Conservation (phyloP, 2,888 invertebrate genomes). For the Protophormia terraenovae region DNA sequence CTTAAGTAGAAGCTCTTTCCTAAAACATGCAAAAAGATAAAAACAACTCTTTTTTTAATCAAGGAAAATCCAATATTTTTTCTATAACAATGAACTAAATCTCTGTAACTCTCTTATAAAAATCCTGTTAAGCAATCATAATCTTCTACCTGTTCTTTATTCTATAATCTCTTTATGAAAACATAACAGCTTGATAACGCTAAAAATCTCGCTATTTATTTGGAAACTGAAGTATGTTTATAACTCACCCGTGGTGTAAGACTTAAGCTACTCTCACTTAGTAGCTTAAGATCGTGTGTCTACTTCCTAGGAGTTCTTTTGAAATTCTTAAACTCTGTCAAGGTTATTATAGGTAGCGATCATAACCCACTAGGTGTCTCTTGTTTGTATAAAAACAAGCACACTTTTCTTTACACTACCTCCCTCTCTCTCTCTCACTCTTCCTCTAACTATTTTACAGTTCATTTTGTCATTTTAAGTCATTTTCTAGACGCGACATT, state of each 20-base stretch:
- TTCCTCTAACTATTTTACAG: not conserved
- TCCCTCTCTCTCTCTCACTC: too few species aligned
- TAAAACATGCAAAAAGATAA: too few species aligned
- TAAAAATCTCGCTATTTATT: not conserved
- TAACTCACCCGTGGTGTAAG: not conserved
- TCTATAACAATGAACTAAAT: not conserved
- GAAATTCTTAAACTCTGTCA: not conserved
- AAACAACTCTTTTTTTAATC: not conserved
- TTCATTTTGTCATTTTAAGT: not conserved
- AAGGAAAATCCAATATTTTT: not conserved
- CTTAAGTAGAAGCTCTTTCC: too few species aligned
- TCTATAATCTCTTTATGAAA: not conserved
- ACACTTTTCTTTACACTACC: too few species aligned
- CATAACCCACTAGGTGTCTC: not conserved
- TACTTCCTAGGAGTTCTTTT: not conserved
- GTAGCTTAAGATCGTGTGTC: constrained; percentile 30
- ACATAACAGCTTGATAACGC: not conserved
- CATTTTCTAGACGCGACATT: constrained; percentile 43
- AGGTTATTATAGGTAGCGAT: constrained; percentile 9
- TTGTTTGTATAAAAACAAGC: not conserved
- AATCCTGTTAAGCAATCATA: not conserved
- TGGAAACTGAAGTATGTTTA: not conserved
- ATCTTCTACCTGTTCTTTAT: constrained; percentile 10
- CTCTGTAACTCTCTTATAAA: not conserved
- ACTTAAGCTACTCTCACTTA: not conserved